Percentiles rank a stretch among this genome's conserved stretches.
Evolutionary conservation across 2,113 vertebrate genomes (phyloP).

Genomic region (Acrocephalus kingi): DNA sequence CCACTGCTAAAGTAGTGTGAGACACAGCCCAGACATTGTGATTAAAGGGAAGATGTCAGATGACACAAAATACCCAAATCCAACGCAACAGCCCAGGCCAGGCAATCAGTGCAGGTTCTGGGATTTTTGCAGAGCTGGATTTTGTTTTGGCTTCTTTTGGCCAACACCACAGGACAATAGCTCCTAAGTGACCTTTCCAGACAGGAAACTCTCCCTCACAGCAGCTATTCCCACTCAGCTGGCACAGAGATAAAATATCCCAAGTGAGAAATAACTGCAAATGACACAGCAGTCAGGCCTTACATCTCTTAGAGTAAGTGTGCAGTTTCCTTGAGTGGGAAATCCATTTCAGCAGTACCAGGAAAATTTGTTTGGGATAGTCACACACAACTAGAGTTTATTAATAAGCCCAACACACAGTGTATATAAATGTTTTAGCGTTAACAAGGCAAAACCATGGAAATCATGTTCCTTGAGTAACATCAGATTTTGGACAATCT

Average conservation of each 20-base stretch:
- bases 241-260: not conserved
- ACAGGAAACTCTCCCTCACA: not conserved
- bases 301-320: rapidly evolving
- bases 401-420: not conserved
- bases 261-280: not conserved
- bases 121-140: rapidly evolving
- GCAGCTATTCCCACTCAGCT: not conserved
- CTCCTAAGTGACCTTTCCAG: not conserved
- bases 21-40: not conserved
- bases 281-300: not conserved
- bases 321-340: not conserved
- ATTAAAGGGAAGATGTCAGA: not conserved
- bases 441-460: not conserved
- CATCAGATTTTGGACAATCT: conserved; percentile 34
- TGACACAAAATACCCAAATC: not conserved
- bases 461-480: not conserved
- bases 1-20: not conserved
- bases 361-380: not conserved
- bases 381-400: not conserved
- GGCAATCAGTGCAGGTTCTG: not conserved
- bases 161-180: not conserved
- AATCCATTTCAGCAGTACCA: not conserved
- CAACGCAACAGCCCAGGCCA: not conserved
- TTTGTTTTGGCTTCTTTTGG: not conserved
- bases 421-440: not conserved